These are phyloP conservation scores for Mythimna albipuncta DNA, from an alignment of 2,888 invertebrate genomes.

Conservation along the genomic window DNA sequence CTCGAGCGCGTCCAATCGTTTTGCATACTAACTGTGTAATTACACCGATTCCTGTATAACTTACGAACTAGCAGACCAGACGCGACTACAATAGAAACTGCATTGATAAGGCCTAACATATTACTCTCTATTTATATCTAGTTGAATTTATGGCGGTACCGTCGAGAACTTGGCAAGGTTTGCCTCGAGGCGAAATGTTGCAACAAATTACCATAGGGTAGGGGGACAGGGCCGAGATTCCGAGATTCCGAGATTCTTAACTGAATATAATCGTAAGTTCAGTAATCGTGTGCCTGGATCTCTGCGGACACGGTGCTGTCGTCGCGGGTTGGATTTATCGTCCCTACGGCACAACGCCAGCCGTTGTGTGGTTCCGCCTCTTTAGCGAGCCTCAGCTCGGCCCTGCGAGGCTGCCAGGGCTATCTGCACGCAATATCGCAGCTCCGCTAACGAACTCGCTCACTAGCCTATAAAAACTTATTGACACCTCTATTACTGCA, in stretches of 20 bases:
- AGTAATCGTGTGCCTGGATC: conserved; percentile 82
- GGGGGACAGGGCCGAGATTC: conserved; percentile 47
- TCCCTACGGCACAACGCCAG: conserved; percentile 78
- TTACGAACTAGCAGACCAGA: conserved; percentile 50
- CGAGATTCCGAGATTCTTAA: conserved; percentile 71
- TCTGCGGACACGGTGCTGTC: conserved; percentile 80
- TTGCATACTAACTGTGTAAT: conserved; percentile 42
- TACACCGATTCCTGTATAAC: conserved; percentile 46
- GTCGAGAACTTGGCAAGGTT: conserved; percentile 57
- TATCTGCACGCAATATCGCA: conserved; percentile 81
- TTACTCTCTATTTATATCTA: conserved; percentile 70
- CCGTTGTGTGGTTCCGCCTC: conserved; percentile 84
- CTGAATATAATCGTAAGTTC: conserved; percentile 78
- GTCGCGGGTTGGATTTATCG: conserved; percentile 86
- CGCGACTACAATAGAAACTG: conserved; percentile 67
- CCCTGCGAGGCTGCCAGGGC: conserved; percentile 79
- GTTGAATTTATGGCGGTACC: conserved; percentile 65
- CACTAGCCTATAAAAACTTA: conserved; percentile 73
- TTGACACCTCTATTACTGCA: conserved; percentile 73
- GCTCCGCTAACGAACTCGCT: conserved; percentile 80
- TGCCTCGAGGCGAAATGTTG: conserved; percentile 63
- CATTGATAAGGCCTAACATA: conserved; percentile 69
- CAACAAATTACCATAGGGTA: conserved; percentile 70
- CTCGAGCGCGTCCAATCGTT: conserved; percentile 24
- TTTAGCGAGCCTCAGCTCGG: conserved; percentile 68